phyloP scores from a whole-genome alignment of 2,797 vertebrate genomes.

The Spinus pinus region DNA sequence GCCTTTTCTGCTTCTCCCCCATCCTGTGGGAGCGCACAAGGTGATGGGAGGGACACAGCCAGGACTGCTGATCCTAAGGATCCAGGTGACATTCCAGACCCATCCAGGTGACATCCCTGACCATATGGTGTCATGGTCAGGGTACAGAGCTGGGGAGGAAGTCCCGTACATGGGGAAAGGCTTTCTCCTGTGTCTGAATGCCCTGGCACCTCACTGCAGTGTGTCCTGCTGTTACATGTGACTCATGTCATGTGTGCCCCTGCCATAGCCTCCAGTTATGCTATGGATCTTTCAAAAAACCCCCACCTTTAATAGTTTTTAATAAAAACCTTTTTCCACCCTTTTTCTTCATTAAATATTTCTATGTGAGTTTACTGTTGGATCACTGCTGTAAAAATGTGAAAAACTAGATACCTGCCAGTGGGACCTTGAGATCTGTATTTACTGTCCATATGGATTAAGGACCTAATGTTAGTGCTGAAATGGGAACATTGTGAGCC shows the following conservation, averaged over 20 bases:
- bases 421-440: not conserved
- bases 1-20: not conserved
- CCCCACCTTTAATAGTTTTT: not conserved
- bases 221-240: fast-evolving
- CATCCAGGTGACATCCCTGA: not conserved
- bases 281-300: not conserved
- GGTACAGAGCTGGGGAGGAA: too few relatives aligned
- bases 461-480: not conserved
- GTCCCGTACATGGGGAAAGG: not conserved
- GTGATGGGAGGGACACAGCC: too few relatives aligned
- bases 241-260: fast-evolving
- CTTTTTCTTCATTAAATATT: not conserved
- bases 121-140: fast-evolving
- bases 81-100: not conserved
- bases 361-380: not conserved
- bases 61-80: not conserved
- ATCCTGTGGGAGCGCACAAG: not conserved
- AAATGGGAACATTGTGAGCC: not conserved
- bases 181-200: not conserved
- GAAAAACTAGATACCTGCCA: not conserved
- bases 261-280: not conserved
- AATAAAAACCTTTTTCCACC: not conserved
- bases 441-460: not conserved
- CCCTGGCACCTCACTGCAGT: not conserved
- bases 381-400: not conserved